These are phyloP conservation scores for Elephas maximus DNA, from an alignment of 2,113 vertebrate species.

Conservation along the genomic window DNA sequence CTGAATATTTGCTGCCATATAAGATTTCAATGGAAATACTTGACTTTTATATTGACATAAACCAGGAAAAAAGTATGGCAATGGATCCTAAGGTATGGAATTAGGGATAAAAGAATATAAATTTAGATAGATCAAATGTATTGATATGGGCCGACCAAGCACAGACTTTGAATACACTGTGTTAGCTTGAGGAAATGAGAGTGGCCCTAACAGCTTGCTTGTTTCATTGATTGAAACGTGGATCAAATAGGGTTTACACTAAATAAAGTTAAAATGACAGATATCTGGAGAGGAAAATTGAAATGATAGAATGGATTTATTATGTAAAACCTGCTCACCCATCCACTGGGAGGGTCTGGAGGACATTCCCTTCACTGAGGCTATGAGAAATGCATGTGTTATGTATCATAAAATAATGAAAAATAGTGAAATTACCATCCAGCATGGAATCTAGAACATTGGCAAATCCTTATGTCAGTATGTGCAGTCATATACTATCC, in stretches of 20 bases:
- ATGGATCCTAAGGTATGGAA: neutral
- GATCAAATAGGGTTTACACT: neutral
- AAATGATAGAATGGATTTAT: neutral
- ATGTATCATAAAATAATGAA: neutral
- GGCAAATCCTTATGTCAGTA: neutral
- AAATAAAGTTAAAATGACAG: neutral
- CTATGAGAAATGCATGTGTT: neutral
- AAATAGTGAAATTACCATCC: neutral
- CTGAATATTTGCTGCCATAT: neutral
- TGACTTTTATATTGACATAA: constrained; percentile 3
- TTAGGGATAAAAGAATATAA: neutral
- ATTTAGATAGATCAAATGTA: neutral
- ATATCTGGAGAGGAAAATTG: neutral
- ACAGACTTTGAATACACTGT: neutral
- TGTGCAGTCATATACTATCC: neutral
- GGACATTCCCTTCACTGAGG: neutral
- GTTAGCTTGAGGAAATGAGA: neutral
- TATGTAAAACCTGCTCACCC: neutral
- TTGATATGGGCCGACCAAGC: neutral
- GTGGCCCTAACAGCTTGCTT: neutral
- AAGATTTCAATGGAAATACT: too few relatives aligned
- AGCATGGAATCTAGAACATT: neutral
- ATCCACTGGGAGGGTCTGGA: too few relatives aligned
- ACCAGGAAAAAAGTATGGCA: neutral
- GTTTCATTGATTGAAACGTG: neutral